Percentiles rank a stretch among this genome's conserved stretches.
Evolutionary conservation across 1,140 invertebrate species (phyloP).

Genomic region (Drosophila bocki): DNA sequence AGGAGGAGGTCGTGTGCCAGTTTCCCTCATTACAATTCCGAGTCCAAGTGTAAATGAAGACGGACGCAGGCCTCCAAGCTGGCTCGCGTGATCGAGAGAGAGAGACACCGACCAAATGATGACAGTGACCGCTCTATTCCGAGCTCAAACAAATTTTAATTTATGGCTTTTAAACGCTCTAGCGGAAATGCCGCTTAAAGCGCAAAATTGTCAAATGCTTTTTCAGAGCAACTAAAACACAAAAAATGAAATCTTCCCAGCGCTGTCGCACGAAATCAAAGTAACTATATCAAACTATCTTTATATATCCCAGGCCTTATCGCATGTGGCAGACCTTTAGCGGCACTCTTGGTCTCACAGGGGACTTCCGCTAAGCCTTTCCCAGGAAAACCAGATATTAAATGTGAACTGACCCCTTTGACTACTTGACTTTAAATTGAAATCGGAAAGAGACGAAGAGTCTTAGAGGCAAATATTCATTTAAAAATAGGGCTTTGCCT

Average conservation of each 20-base stretch:
- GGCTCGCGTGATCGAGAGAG: constrained; percentile 57
- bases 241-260: constrained; percentile 30
- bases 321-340: constrained; percentile 33
- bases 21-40: constrained; percentile 56
- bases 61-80: constrained; percentile 63
- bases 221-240: constrained; percentile 27
- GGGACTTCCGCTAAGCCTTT: constrained; percentile 42
- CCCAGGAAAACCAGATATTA: constrained; percentile 12
- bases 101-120: constrained; percentile 49
- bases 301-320: constrained; percentile 27
- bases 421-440: constrained; percentile 6
- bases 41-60: constrained; percentile 70
- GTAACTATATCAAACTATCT: constrained; percentile 45
- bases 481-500: neutral
- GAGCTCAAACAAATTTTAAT: constrained; percentile 80
- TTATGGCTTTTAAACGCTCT: constrained; percentile 71
- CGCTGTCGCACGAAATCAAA: constrained; percentile 66
- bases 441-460: constrained; percentile 1
- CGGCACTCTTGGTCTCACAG: constrained; percentile 32
- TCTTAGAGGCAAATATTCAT: neutral
- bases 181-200: constrained; percentile 82
- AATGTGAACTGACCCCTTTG: constrained; percentile 25
- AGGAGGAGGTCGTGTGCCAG: constrained; percentile 26
- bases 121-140: constrained; percentile 79
- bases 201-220: constrained; percentile 65